These are phyloP conservation scores for Parazoanthus swiftii DNA, from an alignment of 92 coral and sea anemone genomes.

Conservation along the genomic window DNA sequence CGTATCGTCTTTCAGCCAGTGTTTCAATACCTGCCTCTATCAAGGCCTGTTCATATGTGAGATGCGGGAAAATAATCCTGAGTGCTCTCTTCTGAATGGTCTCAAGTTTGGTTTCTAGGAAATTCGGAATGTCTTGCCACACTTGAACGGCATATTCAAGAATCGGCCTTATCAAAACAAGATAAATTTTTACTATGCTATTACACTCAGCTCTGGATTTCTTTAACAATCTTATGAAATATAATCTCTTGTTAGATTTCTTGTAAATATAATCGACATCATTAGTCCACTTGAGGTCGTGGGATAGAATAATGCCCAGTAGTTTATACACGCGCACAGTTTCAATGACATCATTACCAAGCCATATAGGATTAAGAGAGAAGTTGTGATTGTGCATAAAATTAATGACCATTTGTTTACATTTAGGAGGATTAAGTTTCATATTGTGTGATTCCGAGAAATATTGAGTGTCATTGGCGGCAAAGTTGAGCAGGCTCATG, in stretches of 20 bases:
- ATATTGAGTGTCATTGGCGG: too few species aligned
- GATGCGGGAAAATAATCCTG: constrained; percentile 5
- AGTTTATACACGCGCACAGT: not conserved
- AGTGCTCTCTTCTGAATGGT: constrained; percentile 43
- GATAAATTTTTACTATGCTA: constrained; percentile 18
- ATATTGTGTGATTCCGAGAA: not conserved
- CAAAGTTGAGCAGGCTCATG: too few species aligned
- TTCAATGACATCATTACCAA: constrained; percentile 26
- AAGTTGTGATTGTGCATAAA: too few species aligned
- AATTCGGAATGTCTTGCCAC: constrained; percentile 53
- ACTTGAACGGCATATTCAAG: constrained; percentile 45
- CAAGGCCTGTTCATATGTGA: not conserved
- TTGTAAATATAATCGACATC: too few species aligned
- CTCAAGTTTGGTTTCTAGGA: constrained; percentile 36
- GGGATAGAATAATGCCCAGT: not conserved
- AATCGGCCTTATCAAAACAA: constrained; percentile 38
- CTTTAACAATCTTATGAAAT: too few species aligned
- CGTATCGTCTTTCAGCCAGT: constrained; percentile 4
- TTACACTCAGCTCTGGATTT: too few species aligned
- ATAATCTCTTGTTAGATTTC: too few species aligned
- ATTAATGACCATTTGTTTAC: constrained; percentile 39
- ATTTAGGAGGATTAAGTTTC: constrained; percentile 42
- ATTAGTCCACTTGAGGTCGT: not conserved
- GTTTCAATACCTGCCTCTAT: constrained; percentile 1
- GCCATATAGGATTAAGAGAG: too few species aligned